Conservation (phyloP, 2,888 invertebrate species). For the Cyclophora punctaria region DNA sequence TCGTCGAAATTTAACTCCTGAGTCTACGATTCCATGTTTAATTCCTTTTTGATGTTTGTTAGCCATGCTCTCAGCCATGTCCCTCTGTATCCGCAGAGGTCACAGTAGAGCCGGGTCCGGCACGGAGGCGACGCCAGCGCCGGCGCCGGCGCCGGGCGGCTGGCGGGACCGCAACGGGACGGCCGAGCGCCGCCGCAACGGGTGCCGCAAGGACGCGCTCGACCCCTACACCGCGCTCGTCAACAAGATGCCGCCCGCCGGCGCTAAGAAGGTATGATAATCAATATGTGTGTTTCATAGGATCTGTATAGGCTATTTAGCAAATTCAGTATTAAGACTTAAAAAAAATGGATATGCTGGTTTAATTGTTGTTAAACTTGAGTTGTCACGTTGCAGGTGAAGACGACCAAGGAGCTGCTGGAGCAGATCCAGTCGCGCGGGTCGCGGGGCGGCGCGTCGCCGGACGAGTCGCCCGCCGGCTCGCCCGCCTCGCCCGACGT, state of each 20-base stretch:
- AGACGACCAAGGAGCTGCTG: slow-evolving; percentile 84
- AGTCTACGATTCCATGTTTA: no score
- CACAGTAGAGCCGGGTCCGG: slow-evolving; percentile 56
- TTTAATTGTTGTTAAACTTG: no score
- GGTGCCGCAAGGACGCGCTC: slow-evolving; percentile 37
- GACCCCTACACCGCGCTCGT: slow-evolving; percentile 65
- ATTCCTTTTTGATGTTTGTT: no score
- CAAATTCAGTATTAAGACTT: no score
- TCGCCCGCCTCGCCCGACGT: slow-evolving; percentile 54
- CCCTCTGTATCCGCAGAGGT: slow-evolving; percentile 32
- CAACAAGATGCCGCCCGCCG: slow-evolving; percentile 55
- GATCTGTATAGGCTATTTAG: no score
- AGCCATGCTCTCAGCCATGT: no score
- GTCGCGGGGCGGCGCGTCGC: slow-evolving; percentile 36
- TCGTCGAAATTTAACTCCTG: no score
- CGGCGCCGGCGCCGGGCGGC: slow-evolving; percentile 12
- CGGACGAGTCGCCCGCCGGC: slow-evolving; percentile 26
- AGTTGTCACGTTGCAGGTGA: slow-evolving; percentile 38
- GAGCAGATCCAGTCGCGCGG: slow-evolving; percentile 82
- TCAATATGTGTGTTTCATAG: no score
- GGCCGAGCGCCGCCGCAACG: slow-evolving; percentile 44
- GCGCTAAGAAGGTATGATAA: slow-evolving; percentile 54
- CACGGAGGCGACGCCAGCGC: slow-evolving; percentile 33
- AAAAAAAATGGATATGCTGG: no score
- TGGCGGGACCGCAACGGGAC: slow-evolving; percentile 45